Percentiles rank a stretch among this genome's conserved stretches.
phyloP scores from a whole-genome alignment of 2,888 invertebrate species.

The Trichopoda pennipes region DNA sequence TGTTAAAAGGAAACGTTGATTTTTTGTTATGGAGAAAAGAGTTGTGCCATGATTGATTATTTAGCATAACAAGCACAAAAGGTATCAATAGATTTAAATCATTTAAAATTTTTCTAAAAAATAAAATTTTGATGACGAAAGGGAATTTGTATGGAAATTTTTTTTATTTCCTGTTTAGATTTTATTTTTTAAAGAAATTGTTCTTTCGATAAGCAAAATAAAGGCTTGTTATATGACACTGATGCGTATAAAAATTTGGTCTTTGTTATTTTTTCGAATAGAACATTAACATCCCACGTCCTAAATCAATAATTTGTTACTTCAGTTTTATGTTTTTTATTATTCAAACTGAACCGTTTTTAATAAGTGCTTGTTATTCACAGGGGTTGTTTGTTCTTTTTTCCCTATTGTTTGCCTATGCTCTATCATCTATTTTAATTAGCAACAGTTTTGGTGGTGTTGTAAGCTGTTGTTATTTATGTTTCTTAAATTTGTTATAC shows the following conservation, averaged over 20 bases:
- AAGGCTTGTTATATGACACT: not conserved
- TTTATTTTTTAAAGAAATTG: conserved; percentile 4
- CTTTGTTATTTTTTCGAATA: not conserved
- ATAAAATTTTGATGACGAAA: conserved; percentile 15
- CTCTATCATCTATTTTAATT: conserved; percentile 73
- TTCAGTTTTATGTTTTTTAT: conserved; percentile 48
- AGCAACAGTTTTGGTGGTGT: conserved; percentile 70
- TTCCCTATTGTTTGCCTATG: conserved; percentile 59
- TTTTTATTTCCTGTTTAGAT: conserved; percentile 38
- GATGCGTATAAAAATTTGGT: not conserved
- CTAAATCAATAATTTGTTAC: conserved; percentile 65
- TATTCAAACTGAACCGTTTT: conserved; percentile 31
- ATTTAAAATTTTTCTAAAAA: conserved; percentile 10
- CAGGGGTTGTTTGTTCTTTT: conserved; percentile 38
- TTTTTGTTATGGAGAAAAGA: conserved; percentile 12
- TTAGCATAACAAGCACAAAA: conserved; percentile 35
- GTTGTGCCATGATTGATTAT: conserved; percentile 63
- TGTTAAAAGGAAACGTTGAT: not conserved
- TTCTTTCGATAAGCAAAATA: not conserved
- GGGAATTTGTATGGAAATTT: conserved; percentile 13
- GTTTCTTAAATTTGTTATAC: conserved; percentile 3
- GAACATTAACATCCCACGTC: conserved; percentile 45
- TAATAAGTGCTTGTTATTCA: conserved; percentile 24
- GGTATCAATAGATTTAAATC: conserved; percentile 24
- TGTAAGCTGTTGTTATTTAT: conserved; percentile 55